These are phyloP conservation scores for Peromyscus nudipes DNA, from an alignment of 2,797 vertebrate genomes.

Conservation along the genomic window DNA sequence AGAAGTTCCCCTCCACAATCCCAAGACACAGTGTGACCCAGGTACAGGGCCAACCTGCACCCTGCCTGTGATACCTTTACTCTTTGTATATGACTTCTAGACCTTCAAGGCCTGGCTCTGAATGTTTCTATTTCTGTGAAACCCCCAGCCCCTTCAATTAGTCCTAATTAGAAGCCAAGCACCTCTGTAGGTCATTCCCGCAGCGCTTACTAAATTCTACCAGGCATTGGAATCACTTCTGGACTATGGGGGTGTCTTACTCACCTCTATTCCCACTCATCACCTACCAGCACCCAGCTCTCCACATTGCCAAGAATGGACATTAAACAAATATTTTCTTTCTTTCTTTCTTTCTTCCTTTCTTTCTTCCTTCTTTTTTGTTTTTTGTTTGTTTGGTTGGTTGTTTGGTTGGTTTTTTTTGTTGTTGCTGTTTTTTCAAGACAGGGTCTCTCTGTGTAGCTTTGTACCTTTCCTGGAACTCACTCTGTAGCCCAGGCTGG, in stretches of 20 bases:
- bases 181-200: background rate
- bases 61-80: accelerated
- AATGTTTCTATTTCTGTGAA: background rate
- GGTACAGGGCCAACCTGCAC: too few relatives aligned
- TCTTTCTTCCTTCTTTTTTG: too few relatives aligned
- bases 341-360: too few relatives aligned
- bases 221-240: conserved; percentile 5
- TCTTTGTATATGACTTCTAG: background rate
- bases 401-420: too few relatives aligned
- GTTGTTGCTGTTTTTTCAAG: too few relatives aligned
- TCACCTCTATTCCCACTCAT: conserved; percentile 37
- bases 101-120: background rate
- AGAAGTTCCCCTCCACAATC: background rate
- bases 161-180: background rate
- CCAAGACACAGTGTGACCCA: background rate
- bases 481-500: too few relatives aligned
- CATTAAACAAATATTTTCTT: conserved; percentile 32
- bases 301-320: background rate
- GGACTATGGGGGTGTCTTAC: background rate
- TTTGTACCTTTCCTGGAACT: too few relatives aligned
- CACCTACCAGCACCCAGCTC: background rate
- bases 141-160: background rate
- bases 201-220: background rate
- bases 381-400: accelerated
- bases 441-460: too few relatives aligned